Evolutionary conservation across 1,140 invertebrate genomes (phyloP), one percentile per base, ranked within the genome.

Genomic region (Drepana arcuata): DNA sequence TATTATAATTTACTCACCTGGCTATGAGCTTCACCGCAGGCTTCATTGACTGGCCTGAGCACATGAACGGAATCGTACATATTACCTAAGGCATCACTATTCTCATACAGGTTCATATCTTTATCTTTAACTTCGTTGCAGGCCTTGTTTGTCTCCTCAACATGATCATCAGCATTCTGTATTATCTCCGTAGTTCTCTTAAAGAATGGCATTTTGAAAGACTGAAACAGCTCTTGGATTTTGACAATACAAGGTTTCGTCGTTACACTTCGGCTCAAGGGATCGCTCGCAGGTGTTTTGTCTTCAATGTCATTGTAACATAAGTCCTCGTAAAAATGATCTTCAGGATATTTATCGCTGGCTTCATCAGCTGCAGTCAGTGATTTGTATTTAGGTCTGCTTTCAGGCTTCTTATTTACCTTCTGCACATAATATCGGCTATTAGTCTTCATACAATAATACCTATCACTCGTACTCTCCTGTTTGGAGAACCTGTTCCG

Each of bases 291-390:
- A n/a, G n/a, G n/a, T n/a, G n/a, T 42, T 43, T 27, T 18, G 33
- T 60, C 58, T 18, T 47, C 42, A 10, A 67, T 34, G 16, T 81
- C 69, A 34, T 62, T 68, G 14, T 81, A 81, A 48, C 63, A 68
- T 10, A 81, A 40, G 38, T 81, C 77, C 63, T 81, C 73, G 38
- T 81, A 78, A 9, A 81, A 63, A 56, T 81, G 77, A 32, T 81
- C 77, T 15, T 81, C 77, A 25, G 63, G 13, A 35, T 26, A 62
- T 16, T 63, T 52, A 7, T 65, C 65, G 31, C 41, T 51, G 1
- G 50, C 7, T 39, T 67, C 67, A 29, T 77, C 71, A 13, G 62
- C 16, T 2, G 55, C 41, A 6, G 56, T 42, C 26, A 74, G 40
- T 9, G 73, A 68, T 51, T 66, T 73, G 34, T 77, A 77, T 48